phyloP scores from a whole-genome alignment of 2,797 vertebrate species.

The Leuciscus waleckii region DNA sequence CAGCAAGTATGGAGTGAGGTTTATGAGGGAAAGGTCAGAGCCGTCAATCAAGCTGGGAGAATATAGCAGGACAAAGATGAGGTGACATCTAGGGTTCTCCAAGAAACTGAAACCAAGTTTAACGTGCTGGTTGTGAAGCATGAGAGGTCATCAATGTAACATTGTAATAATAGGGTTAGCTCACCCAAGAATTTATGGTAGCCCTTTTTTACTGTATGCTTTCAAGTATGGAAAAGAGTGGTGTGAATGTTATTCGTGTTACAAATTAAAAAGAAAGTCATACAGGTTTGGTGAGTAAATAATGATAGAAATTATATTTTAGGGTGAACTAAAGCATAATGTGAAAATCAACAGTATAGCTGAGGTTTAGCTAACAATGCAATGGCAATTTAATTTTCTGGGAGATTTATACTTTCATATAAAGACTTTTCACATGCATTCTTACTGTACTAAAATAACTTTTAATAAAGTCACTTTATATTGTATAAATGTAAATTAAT shows the following conservation, averaged over 20 bases:
- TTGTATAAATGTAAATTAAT: no score
- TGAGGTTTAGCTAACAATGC: background rate
- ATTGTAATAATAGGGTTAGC: background rate
- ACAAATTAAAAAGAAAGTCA: background rate
- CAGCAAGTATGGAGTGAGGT: constrained; percentile 10
- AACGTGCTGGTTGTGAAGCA: background rate
- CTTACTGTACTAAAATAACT: background rate
- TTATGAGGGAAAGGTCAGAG: constrained; percentile 52
- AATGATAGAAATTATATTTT: background rate
- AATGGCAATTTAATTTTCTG: background rate
- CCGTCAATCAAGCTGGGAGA: constrained; percentile 49
- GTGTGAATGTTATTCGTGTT: background rate
- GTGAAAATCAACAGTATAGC: background rate
- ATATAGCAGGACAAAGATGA: constrained; percentile 1
- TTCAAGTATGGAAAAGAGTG: background rate
- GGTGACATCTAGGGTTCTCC: background rate
- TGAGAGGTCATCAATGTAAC: background rate
- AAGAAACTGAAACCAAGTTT: background rate
- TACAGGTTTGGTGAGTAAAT: background rate
- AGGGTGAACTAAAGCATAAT: background rate
- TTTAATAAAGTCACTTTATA: background rate
- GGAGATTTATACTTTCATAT: background rate
- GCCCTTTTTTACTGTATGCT: background rate
- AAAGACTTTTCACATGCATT: background rate
- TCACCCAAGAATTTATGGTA: background rate